Evolutionary conservation across 2,113 vertebrate genomes (phyloP).

Genomic region (Sinocyclocheilus grahami): DNA sequence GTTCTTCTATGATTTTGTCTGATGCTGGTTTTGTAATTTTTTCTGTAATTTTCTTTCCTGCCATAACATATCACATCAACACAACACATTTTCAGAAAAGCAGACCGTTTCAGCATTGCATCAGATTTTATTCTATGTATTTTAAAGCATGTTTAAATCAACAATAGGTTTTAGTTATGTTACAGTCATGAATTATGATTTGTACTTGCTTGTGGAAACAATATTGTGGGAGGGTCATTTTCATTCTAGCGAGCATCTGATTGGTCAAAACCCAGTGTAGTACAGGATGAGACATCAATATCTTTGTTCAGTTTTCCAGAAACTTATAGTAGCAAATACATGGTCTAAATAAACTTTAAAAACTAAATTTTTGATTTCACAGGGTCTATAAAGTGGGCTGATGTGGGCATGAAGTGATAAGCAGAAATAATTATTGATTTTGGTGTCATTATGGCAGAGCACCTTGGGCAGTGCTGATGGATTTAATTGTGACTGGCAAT

Average conservation of each 20-base stretch:
- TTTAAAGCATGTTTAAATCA: neutral
- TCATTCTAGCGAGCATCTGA: neutral
- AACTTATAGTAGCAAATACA: neutral
- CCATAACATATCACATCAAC: neutral
- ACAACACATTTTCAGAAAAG: neutral
- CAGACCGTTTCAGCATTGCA: neutral
- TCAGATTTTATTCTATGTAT: no score
- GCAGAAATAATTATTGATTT: slow-evolving; percentile 31
- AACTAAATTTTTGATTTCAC: neutral
- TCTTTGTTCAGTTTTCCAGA: neutral
- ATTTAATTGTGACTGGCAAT: slow-evolving; percentile 39
- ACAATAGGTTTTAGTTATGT: neutral
- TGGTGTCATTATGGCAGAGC: slow-evolving; percentile 22
- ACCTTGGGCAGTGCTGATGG: neutral
- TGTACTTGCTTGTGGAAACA: neutral
- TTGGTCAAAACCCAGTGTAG: neutral
- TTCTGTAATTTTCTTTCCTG: neutral
- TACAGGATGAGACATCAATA: neutral
- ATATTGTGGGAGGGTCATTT: neutral
- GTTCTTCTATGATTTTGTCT: neutral
- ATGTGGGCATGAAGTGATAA: neutral
- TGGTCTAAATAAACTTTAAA: neutral
- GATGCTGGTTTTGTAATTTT: no score
- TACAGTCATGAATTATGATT: neutral
- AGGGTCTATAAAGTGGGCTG: neutral